These are phyloP conservation scores for Chionis minor DNA, from an alignment of 2,113 vertebrate genomes.

Conservation along the genomic window DNA sequence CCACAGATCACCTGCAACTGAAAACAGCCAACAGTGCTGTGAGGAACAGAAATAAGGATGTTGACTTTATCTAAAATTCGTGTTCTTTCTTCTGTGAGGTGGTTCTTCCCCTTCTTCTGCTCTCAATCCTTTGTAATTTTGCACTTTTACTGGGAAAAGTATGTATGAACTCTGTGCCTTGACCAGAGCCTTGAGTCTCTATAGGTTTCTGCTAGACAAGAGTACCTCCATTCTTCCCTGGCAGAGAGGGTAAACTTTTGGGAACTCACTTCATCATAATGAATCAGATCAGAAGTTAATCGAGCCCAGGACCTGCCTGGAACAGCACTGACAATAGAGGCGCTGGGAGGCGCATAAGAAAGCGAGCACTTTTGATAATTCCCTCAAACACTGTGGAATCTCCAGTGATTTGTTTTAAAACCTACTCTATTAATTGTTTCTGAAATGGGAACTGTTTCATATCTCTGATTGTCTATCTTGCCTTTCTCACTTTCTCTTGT, in stretches of 20 bases:
- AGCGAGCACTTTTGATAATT: neutral
- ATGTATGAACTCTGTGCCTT: neutral
- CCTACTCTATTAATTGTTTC: neutral
- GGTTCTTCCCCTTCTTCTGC: neutral
- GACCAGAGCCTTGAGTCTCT: neutral
- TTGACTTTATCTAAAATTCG: neutral
- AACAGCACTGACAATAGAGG: neutral
- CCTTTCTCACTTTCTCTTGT: neutral
- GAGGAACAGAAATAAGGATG: neutral
- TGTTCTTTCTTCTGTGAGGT: neutral
- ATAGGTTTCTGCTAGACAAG: neutral
- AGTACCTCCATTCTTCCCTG: neutral
- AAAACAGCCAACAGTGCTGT: neutral
- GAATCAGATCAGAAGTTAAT: neutral
- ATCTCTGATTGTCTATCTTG: neutral
- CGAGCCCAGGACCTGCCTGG: neutral
- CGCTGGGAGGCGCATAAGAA: neutral
- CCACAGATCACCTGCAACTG: neutral
- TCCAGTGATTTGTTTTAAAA: constrained; percentile 7
- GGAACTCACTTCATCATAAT: neutral
- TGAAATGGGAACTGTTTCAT: neutral
- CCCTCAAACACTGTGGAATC: neutral
- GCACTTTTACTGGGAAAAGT: neutral
- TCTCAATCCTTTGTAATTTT: neutral
- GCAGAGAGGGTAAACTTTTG: neutral